A percentile compares a stretch with the other conserved stretches of the same genome.
These are phyloP conservation scores for Oxyteleia sp. DNA, from an alignment of 2,888 invertebrate species.

Conservation along the genomic window DNA sequence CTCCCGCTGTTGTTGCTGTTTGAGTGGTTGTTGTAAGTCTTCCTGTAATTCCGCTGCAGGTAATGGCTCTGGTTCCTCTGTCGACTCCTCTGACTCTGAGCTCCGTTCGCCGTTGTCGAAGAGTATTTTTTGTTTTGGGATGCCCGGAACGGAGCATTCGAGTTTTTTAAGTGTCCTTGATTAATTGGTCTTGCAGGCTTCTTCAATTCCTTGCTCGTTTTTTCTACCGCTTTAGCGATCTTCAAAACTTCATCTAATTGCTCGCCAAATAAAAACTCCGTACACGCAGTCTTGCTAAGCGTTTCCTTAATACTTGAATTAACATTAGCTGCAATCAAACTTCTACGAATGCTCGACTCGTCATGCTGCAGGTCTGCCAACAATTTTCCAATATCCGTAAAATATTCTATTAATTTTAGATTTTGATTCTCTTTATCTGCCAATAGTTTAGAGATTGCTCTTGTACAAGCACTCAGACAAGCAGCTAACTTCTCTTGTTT, in stretches of 20 bases:
- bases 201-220: too few species aligned
- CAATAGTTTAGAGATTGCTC: conserved; percentile 14
- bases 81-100: background rate
- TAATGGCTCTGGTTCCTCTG: too few species aligned
- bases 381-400: conserved; percentile 23
- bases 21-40: too few species aligned
- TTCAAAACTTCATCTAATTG: conserved; percentile 32
- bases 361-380: conserved; percentile 45
- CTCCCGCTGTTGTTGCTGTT: background rate
- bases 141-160: conserved; percentile 1
- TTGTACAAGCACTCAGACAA: conserved; percentile 36
- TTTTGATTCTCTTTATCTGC: background rate
- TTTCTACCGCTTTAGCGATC: conserved; percentile 31
- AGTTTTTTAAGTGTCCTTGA: conserved; percentile 44
- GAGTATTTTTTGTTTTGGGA: background rate
- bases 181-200: too few species aligned
- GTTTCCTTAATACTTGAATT: conserved; percentile 35
- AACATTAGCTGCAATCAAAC: conserved; percentile 49
- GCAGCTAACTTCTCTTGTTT: conserved; percentile 53
- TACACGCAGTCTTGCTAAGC: conserved; percentile 12
- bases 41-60: too few species aligned
- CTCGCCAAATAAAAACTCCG: conserved; percentile 27
- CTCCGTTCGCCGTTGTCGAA: conserved; percentile 9
- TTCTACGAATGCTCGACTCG: conserved; percentile 36
- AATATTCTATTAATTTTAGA: conserved; percentile 23